Conservation (phyloP, 2,888 invertebrate genomes). For the Agriopis aurantiaria region DNA sequence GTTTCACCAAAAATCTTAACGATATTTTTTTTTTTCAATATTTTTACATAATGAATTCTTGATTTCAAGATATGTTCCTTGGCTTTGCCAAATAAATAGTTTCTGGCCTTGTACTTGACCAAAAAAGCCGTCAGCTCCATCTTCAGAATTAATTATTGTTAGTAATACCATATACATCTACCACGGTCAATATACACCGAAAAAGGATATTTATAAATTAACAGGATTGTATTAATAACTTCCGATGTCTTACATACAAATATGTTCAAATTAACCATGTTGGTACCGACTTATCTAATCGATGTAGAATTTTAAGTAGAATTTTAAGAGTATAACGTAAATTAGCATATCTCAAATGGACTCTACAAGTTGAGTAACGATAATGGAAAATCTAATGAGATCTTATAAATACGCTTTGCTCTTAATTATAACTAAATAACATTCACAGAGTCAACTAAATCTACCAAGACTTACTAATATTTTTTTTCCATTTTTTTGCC, state of each 20-base stretch:
- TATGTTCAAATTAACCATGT: neutral
- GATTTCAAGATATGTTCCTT: neutral
- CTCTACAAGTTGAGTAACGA: neutral
- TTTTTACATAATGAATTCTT: neutral
- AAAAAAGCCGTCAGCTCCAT: conserved; percentile 1
- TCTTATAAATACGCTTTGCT: neutral
- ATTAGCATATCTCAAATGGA: neutral
- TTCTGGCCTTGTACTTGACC: conserved; percentile 7
- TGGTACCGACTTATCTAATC: neutral
- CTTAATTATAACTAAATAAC: neutral
- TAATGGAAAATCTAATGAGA: neutral
- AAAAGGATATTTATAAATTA: conserved; percentile 2
- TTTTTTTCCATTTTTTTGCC: no score
- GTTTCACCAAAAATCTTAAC: neutral
- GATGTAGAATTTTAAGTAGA: neutral
- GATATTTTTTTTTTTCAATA: neutral
- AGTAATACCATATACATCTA: conserved; percentile 1
- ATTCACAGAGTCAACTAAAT: neutral
- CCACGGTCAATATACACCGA: conserved; percentile 6
- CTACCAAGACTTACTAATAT: no score
- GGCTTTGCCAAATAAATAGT: neutral
- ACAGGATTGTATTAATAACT: conserved; percentile 11
- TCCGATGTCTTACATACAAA: conserved; percentile 6
- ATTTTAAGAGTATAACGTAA: neutral
- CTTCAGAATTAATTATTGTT: conserved; percentile 3